A percentile compares a stretch with the other conserved stretches of the same genome.
phyloP scores from a whole-genome alignment of 2,888 invertebrate genomes.

The Cyclophora punctaria region DNA sequence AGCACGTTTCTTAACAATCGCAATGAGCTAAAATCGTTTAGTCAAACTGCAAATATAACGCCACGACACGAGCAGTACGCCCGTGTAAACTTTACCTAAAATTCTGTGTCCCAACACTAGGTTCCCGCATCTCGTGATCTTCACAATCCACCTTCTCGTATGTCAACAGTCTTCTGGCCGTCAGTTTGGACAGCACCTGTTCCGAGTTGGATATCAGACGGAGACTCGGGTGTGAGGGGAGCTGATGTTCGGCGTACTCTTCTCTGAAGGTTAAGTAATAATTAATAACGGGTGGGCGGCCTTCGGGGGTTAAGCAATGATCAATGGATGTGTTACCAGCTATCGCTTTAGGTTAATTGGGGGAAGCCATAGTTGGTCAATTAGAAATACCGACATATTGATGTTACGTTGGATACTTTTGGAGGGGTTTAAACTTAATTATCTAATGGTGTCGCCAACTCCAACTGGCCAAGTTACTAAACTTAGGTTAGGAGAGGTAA shows the following conservation, averaged over 20 bases:
- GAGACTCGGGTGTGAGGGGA: slow-evolving; percentile 89
- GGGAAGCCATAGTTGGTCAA: no score
- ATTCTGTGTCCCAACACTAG: slow-evolving; percentile 33
- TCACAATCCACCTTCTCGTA: slow-evolving; percentile 83
- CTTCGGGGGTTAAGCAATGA: no score
- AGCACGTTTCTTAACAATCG: background rate
- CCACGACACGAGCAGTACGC: no score
- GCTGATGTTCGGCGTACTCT: slow-evolving; percentile 80
- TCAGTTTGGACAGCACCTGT: slow-evolving; percentile 87
- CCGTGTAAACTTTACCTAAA: slow-evolving; percentile 31
- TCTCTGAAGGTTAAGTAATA: slow-evolving; percentile 60
- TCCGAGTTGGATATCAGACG: slow-evolving; percentile 88
- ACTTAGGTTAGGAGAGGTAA: no score
- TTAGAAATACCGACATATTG: no score
- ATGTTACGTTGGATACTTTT: no score
- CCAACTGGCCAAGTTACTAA: no score
- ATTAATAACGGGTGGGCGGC: no score
- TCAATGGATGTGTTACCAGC: no score
- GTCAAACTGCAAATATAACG: background rate
- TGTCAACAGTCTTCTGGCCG: slow-evolving; percentile 88
- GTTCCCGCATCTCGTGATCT: slow-evolving; percentile 21
- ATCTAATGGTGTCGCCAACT: no score
- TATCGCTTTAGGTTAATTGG: no score
- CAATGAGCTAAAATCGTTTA: background rate
- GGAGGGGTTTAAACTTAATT: no score